Evolutionary conservation across 1,140 invertebrate genomes (phyloP), one percentile per base, ranked within the genome.

Genomic region (Drosophila nasuta): DNA sequence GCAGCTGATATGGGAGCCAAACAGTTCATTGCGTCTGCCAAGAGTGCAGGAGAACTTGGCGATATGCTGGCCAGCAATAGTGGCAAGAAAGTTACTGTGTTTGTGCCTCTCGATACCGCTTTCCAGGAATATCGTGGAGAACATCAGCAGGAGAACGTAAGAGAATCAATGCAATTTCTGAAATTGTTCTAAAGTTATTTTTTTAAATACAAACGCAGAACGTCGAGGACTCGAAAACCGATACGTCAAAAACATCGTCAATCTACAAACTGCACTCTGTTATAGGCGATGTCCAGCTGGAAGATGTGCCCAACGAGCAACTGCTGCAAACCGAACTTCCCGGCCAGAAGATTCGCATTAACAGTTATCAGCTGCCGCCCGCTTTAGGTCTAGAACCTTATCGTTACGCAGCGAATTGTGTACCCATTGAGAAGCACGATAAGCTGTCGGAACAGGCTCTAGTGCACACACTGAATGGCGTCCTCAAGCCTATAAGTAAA

Each of bases 401-500:
- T 57, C 88, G 86, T 5, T 92, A 79, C 51, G 94, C 94, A 10
- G 94, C 93, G 13, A 95, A 95, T 75, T 95, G 94, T 82, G 93
- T 94, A 38, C 92, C 93, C 66, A 91, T 94, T 20, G 89, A 79
- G 41, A 93, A 92, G 75, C 81, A 91, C 41, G 93, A 94, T 73
- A 92, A 93, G 64, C 83, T 93, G 2, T 95, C 95, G 0, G 94
- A 94, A 38, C 96, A 96, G 83, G 96, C 95, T 20, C 94, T 96
- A 4, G 93, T 96, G 1, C 95, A 96, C 82, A 92, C 96, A 0
- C 93, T 96, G 5, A 94, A 94, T 45, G 93, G 94, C 20, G 93
- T 96, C 3, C 93, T 96, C 3, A 93, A 94, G 58, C 95, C 95
- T 1, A 92, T 94, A 8, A 92, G 74, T 43, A 87, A 93, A 20